Conservation (phyloP, 1,140 invertebrate species). For the Yoshiicerus persimilis region DNA sequence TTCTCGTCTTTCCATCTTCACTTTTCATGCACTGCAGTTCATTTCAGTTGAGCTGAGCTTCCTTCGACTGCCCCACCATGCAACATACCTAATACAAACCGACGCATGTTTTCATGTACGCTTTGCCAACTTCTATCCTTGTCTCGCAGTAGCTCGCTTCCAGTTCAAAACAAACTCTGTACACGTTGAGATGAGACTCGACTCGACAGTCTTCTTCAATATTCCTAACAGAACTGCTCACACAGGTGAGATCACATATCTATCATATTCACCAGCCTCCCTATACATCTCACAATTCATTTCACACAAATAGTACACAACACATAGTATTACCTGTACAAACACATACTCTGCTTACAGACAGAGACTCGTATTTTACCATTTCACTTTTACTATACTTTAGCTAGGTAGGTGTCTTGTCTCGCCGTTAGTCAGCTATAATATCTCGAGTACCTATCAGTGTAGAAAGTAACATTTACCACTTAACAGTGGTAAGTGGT, state of each 20-base stretch:
- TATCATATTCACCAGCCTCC: neutral
- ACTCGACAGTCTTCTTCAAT: neutral
- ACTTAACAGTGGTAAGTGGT: too few relatives aligned
- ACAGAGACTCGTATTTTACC: too few relatives aligned
- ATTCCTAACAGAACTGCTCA: neutral
- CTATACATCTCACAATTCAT: neutral
- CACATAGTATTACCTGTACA: neutral
- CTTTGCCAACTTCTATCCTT: neutral
- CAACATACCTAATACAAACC: too few relatives aligned
- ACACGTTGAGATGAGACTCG: neutral
- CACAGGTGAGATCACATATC: constrained; percentile 5
- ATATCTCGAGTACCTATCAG: too few relatives aligned
- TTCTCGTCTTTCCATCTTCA: neutral
- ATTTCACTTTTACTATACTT: too few relatives aligned
- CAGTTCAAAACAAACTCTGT: neutral
- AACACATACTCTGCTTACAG: too few relatives aligned
- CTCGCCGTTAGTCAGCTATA: too few relatives aligned
- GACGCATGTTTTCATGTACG: neutral
- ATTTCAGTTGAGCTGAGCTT: neutral
- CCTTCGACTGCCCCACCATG: neutral
- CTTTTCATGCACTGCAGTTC: neutral
- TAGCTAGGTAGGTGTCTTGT: too few relatives aligned
- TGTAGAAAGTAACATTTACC: too few relatives aligned
- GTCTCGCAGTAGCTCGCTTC: neutral
- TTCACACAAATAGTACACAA: too few relatives aligned